Evolutionary conservation across 2,888 invertebrate species (phyloP), one percentile per base, ranked within the genome.

Genomic region (Hemistola chrysoprasaria): DNA sequence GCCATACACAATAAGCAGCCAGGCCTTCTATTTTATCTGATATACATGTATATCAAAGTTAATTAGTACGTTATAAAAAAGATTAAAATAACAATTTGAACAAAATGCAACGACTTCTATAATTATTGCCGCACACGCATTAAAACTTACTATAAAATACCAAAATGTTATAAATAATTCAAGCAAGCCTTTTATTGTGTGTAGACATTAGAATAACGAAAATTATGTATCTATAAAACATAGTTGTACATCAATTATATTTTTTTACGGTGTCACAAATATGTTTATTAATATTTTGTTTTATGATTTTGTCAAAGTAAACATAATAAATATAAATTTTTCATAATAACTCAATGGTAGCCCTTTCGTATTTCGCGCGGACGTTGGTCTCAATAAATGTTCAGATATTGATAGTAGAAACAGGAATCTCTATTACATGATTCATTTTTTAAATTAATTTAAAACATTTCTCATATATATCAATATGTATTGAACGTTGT

Each of bases 211-310:
- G 36, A 47, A 50, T 42, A 21, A 41, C 34, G 47, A 34, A 47
- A 51, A 43, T n/a, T n/a, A n/a, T n/a, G n/a, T 47, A 48, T 32
- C 8, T 33, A 40, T 34, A 47, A 28, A 31, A 55, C 40, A 35
- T 39, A 50, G 44, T 33, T 47, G 32, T 47, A 44, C 37, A 53
- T 47, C 47, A 32, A 51, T 54, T 32, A 48, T 57, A 56, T 54
- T 53, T 53, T 57, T 55, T 53, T 55, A 57, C 27, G 39, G 10
- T 38, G 40, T 39, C 27, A 43, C 39, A 50, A 46, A 35, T 22
- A n/a, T 7, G 1, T 28, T 29, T 6, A 5, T 32, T 40, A 24
- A 8, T 28, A n/a, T n/a, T n/a, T n/a, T n/a, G n/a, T n/a, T n/a
- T n/a, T n/a, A n/a, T n/a, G n/a, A n/a, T n/a, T n/a, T n/a, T n/a